phyloP scores from a whole-genome alignment of 2,797 vertebrate genomes.

The Clamator glandarius region DNA sequence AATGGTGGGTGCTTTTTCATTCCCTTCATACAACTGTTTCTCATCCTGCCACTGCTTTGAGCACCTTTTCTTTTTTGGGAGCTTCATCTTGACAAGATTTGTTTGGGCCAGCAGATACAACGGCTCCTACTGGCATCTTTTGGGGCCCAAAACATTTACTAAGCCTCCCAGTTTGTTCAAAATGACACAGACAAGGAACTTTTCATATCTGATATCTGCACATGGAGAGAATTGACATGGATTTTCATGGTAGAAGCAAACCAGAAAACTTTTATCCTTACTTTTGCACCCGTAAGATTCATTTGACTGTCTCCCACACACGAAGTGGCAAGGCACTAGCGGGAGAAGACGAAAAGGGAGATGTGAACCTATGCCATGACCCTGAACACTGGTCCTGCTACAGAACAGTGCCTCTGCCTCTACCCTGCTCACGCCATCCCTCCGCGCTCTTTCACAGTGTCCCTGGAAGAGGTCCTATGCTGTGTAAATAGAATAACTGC shows the following conservation, averaged over 20 bases:
- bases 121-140: background rate
- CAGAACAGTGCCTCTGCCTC: background rate
- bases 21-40: background rate
- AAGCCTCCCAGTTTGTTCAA: background rate
- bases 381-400: background rate
- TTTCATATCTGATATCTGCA: background rate
- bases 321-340: background rate
- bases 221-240: background rate
- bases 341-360: background rate
- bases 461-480: background rate
- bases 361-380: background rate
- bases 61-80: background rate
- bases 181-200: background rate
- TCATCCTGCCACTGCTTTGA: background rate
- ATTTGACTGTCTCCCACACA: background rate
- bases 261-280: background rate
- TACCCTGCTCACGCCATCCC: background rate
- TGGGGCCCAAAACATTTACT: background rate
- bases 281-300: background rate
- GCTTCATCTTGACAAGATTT: background rate
- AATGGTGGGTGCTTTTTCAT: background rate
- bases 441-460: background rate
- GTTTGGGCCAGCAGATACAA: background rate
- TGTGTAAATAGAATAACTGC: background rate
- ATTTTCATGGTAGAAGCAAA: background rate